Evolutionary conservation across 1,140 invertebrate genomes (phyloP).

Genomic region (Micrasema longulum): DNA sequence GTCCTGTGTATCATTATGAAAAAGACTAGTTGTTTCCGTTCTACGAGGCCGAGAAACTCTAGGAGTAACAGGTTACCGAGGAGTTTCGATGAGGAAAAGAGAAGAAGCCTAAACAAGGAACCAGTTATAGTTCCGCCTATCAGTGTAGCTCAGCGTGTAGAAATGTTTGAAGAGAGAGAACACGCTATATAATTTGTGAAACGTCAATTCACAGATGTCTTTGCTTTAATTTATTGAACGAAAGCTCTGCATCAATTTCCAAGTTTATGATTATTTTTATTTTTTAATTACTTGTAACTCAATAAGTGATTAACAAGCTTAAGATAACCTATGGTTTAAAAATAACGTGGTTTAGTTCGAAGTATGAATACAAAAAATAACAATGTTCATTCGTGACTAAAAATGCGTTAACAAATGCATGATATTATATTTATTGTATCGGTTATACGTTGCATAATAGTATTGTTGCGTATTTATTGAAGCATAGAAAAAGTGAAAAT

Average conservation of each 20-base stretch:
- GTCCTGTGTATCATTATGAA: conserved; percentile 22
- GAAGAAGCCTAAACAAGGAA: conserved; percentile 31
- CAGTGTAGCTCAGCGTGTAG: conserved; percentile 46
- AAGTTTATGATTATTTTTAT: background rate
- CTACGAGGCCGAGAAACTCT: background rate
- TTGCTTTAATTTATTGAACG: background rate
- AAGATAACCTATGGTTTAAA: too few species aligned
- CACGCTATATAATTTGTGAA: too few species aligned
- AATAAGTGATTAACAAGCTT: too few species aligned
- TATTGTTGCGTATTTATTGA: too few species aligned
- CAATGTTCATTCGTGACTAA: too few species aligned
- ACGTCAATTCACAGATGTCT: background rate
- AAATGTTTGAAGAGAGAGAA: conserved; percentile 50
- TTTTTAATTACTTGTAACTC: too few species aligned
- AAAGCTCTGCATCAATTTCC: background rate
- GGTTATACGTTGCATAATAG: too few species aligned
- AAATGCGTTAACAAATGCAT: too few species aligned
- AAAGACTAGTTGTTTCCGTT: conserved; percentile 21
- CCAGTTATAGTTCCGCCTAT: conserved; percentile 12
- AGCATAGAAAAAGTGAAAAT: too few species aligned
- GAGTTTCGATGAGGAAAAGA: conserved; percentile 29
- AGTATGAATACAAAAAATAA: too few species aligned
- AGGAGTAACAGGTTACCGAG: conserved; percentile 1
- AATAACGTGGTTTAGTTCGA: too few species aligned
- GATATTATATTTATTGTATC: too few species aligned